Conservation (phyloP, 1,140 invertebrate genomes). For the Drosophila funebris region DNA sequence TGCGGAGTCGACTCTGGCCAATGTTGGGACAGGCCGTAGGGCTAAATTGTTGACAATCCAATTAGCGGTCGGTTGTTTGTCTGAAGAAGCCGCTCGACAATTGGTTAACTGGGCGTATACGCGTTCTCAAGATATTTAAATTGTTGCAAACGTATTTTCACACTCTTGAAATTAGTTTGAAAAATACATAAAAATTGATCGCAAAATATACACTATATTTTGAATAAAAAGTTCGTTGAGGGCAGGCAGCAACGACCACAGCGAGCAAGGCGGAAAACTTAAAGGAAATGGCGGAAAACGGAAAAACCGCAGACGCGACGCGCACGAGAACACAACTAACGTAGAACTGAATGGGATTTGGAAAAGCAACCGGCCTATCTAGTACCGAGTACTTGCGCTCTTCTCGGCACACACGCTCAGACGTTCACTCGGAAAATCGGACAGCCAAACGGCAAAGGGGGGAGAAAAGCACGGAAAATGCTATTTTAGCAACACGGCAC, state of each 20-base stretch:
- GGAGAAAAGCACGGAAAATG: conserved; percentile 32
- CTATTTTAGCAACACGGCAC: conserved; percentile 52
- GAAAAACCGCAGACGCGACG: conserved; percentile 44
- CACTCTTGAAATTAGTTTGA: not conserved
- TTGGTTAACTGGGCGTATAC: conserved; percentile 28
- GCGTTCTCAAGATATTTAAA: not conserved
- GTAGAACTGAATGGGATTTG: conserved; percentile 63
- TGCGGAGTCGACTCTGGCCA: conserved; percentile 51
- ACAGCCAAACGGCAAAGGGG: not conserved
- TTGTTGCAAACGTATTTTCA: not conserved
- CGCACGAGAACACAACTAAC: conserved; percentile 71
- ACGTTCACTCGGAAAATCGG: conserved; percentile 58
- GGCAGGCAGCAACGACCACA: conserved; percentile 7
- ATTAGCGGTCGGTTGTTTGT: conserved; percentile 49
- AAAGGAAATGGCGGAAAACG: conserved; percentile 38
- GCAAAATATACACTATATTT: not conserved
- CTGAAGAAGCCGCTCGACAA: conserved; percentile 37
- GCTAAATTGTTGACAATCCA: conserved; percentile 70
- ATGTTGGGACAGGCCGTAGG: conserved; percentile 49
- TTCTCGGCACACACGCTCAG: not conserved
- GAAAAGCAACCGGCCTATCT: conserved; percentile 18
- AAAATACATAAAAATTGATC: not conserved
- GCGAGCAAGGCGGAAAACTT: conserved; percentile 11
- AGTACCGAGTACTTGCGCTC: conserved; percentile 25
- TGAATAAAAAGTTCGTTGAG: conserved; percentile 17